These are phyloP conservation scores for Pycnomerus fuliginosus DNA, from an alignment of 2,888 invertebrate genomes.

Conservation along the genomic window DNA sequence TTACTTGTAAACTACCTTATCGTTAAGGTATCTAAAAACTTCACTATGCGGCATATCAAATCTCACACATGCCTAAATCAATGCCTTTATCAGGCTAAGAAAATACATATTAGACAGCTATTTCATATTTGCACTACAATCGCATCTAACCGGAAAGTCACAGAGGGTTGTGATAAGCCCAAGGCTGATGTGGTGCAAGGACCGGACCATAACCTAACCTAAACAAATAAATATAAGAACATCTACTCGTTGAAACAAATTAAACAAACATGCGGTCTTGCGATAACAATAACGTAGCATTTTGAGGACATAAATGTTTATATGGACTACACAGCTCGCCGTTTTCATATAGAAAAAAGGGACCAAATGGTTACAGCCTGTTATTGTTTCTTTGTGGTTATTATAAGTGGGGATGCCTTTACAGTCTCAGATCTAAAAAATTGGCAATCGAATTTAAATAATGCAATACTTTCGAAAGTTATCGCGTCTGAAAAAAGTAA, in stretches of 20 bases:
- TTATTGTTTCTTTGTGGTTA: too few species aligned
- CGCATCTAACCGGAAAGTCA: too few species aligned
- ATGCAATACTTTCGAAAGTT: too few species aligned
- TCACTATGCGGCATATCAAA: neutral
- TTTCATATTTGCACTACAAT: conserved; percentile 5
- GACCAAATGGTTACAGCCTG: too few species aligned
- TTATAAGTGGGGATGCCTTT: too few species aligned
- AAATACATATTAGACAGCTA: conserved; percentile 3
- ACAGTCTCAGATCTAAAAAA: too few species aligned
- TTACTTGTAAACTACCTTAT: conserved; percentile 16
- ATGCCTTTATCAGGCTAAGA: neutral
- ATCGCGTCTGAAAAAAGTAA: too few species aligned
- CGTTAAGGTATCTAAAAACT: conserved; percentile 9
- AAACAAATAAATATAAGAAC: conserved; percentile 34
- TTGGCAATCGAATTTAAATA: too few species aligned
- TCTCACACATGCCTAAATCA: neutral
- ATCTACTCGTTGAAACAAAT: conserved; percentile 17
- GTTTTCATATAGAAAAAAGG: conserved; percentile 15
- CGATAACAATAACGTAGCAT: conserved; percentile 19
- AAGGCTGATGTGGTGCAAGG: conserved; percentile 23
- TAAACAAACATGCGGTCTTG: conserved; percentile 22
- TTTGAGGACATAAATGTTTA: too few species aligned
- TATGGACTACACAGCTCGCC: too few species aligned
- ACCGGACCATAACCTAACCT: conserved; percentile 38
- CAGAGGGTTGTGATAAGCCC: conserved; percentile 3